Conservation (phyloP, 1,140 invertebrate species). For the Bactericera cockerelli region DNA sequence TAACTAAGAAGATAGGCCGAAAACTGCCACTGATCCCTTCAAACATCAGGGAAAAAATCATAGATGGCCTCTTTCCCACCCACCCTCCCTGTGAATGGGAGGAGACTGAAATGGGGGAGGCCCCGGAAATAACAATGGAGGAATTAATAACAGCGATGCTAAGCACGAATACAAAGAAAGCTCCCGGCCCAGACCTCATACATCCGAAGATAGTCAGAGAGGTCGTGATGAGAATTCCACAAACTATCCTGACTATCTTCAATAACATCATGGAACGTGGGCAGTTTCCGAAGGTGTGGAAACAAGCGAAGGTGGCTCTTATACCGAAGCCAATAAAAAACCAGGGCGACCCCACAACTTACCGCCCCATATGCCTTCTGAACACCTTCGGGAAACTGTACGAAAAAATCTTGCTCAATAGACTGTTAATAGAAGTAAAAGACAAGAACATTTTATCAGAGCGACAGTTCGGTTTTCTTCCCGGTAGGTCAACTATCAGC, state of each 20-base stretch:
- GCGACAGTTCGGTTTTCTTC: conserved; percentile 27
- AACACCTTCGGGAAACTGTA: not conserved
- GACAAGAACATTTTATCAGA: conserved; percentile 14
- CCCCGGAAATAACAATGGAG: not conserved
- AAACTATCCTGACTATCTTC: not conserved
- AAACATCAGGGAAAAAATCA: not conserved
- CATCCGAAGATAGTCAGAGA: not conserved
- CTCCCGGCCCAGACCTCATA: not conserved
- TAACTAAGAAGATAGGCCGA: not conserved
- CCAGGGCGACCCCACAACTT: not conserved
- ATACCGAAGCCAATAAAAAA: conserved; percentile 9
- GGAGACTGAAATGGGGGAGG: not conserved
- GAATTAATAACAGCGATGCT: not conserved
- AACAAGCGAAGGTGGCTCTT: not conserved
- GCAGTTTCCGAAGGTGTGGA: not conserved
- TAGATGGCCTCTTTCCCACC: not conserved
- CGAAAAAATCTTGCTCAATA: not conserved
- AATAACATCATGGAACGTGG: not conserved
- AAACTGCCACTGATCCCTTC: not conserved
- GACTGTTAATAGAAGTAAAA: conserved; percentile 15
- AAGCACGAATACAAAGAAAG: conserved; percentile 2
- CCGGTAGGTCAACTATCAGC: conserved; percentile 26
- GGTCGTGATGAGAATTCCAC: not conserved
- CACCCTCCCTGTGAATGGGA: too few relatives aligned
- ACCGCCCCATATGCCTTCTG: not conserved